Conservation (phyloP, 2,113 vertebrate genomes). For the Caracal caracal region DNA sequence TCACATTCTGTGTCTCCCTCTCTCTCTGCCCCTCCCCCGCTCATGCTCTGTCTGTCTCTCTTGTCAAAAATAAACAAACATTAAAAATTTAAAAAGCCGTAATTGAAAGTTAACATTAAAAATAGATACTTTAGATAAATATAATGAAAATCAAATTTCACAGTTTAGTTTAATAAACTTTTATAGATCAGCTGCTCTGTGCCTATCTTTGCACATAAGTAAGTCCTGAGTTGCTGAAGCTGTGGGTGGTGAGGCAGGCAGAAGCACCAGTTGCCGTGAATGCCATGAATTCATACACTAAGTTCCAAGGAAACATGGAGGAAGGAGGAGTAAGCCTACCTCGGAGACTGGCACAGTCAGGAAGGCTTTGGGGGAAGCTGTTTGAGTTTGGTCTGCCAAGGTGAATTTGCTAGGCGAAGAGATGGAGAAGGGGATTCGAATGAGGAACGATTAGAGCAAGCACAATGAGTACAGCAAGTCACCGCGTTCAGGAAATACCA, state of each 20-base stretch:
- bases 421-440: background rate
- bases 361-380: background rate
- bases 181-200: background rate
- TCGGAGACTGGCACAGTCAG: background rate
- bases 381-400: background rate
- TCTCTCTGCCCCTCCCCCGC: no score
- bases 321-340: background rate
- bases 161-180: background rate
- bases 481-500: background rate
- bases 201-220: background rate
- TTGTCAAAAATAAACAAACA: no score
- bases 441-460: background rate
- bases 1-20: no score
- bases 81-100: background rate
- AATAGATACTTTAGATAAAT: background rate
- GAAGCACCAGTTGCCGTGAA: background rate
- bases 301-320: background rate
- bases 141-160: background rate
- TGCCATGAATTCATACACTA: background rate
- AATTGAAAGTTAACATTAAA: slow-evolving; percentile 15
- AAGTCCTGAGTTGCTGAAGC: background rate
- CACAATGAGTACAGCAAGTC: background rate
- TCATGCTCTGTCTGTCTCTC: no score
- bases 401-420: background rate
- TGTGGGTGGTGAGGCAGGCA: background rate